Evolutionary conservation across 2,113 vertebrate genomes (phyloP).

Genomic region (Pipra filicauda): DNA sequence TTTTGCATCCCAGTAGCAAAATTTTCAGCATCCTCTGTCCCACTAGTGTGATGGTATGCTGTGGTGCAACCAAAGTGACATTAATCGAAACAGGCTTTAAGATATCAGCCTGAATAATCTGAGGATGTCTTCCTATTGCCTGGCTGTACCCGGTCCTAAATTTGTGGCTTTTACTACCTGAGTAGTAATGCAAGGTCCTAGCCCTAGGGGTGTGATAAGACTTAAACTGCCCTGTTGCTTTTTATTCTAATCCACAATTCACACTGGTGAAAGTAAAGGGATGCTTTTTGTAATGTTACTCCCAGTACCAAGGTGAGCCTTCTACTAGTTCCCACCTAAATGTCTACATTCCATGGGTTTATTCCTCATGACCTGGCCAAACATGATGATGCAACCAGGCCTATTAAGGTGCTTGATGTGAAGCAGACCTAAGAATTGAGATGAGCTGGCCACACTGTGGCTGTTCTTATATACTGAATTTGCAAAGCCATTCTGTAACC

Average conservation of each 20-base stretch:
- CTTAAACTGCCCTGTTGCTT: neutral
- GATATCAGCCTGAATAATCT: neutral
- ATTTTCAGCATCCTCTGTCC: neutral
- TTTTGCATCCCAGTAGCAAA: neutral
- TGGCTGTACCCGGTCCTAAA: neutral
- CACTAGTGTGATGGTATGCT: neutral
- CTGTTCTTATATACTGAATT: neutral
- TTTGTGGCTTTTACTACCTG: neutral
- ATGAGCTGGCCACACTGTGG: accelerated
- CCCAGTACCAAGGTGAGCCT: neutral
- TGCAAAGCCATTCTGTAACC: neutral
- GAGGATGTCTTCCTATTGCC: neutral
- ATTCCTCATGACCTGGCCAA: neutral
- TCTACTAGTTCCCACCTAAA: neutral
- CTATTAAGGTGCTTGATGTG: neutral
- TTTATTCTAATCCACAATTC: neutral
- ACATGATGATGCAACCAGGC: neutral
- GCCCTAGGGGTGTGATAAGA: no score
- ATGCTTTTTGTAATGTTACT: neutral
- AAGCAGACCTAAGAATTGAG: neutral
- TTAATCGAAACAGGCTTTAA: neutral
- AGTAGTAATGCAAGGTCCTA: neutral
- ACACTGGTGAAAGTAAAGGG: neutral
- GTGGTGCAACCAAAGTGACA: neutral
- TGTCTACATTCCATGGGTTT: accelerated